phyloP scores from a whole-genome alignment of 2,113 vertebrate genomes.

The Phainopepla nitens region DNA sequence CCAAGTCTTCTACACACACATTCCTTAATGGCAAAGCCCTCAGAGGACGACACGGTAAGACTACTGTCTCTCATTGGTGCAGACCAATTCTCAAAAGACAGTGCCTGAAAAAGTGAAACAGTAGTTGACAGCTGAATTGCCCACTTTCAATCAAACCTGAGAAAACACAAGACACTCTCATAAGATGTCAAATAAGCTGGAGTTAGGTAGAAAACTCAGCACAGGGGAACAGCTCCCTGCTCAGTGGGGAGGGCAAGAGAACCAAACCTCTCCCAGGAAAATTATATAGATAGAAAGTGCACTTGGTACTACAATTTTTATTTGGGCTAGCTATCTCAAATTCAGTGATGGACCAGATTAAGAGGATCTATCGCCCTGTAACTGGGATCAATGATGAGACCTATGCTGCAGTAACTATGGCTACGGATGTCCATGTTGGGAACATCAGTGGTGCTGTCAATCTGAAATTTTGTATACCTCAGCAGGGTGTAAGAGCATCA shows the following conservation, averaged over 20 bases:
- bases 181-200: not conserved
- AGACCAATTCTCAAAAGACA: not conserved
- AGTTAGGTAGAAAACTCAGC: not conserved
- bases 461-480: not conserved
- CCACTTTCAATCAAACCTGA: not conserved
- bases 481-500: not conserved
- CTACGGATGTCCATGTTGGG: not conserved
- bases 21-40: not conserved
- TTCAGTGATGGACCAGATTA: not conserved
- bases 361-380: not conserved
- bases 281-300: rapidly evolving
- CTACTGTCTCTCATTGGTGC: rapidly evolving
- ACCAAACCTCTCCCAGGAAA: not conserved
- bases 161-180: not conserved
- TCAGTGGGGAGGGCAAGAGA: not conserved
- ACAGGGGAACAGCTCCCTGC: not conserved
- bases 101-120: not conserved
- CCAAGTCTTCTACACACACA: not conserved
- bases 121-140: not conserved
- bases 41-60: not conserved
- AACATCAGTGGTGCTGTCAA: not conserved
- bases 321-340: not conserved
- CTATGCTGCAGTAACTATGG: not conserved
- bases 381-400: not conserved
- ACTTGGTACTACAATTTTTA: not conserved